Percentiles rank a stretch among this genome's conserved stretches.
Evolutionary conservation across 2,888 invertebrate genomes (phyloP).

Genomic region (Sacculina carcini): DNA sequence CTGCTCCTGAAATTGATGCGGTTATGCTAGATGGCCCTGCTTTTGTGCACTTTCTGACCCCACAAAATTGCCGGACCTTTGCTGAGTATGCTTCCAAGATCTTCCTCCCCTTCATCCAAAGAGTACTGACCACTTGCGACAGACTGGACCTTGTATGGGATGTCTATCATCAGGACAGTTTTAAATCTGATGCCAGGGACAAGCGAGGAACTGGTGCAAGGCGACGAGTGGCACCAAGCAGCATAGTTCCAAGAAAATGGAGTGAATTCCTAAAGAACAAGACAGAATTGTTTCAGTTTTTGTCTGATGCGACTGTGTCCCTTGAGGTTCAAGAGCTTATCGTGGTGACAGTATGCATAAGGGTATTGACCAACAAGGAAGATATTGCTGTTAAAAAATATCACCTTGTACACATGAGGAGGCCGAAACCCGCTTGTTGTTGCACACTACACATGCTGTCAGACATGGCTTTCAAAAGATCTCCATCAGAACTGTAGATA

Average conservation of each 20-base stretch:
- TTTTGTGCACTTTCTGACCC: not conserved
- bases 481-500: not conserved
- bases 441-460: constrained; percentile 1
- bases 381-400: constrained; percentile 1
- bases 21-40: not conserved
- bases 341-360: constrained; percentile 2
- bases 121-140: not conserved
- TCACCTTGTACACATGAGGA: constrained; percentile 7
- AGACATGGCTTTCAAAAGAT: not conserved
- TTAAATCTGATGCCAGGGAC: too few relatives aligned
- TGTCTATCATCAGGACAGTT: not conserved
- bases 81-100: too few relatives aligned
- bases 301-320: not conserved
- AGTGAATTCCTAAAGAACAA: not conserved
- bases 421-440: not conserved
- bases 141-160: too few relatives aligned
- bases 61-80: too few relatives aligned
- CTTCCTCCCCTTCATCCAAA: not conserved
- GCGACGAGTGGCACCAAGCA: not conserved
- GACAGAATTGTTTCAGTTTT: not conserved
- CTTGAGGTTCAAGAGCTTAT: not conserved
- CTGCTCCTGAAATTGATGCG: too few relatives aligned
- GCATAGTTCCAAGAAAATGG: too few relatives aligned
- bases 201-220: constrained; percentile 1
- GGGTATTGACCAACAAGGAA: constrained; percentile 2